Evolutionary conservation across 2,797 vertebrate genomes (phyloP), one percentile per base, ranked within the genome.

Genomic region (Poecilia picta): DNA sequence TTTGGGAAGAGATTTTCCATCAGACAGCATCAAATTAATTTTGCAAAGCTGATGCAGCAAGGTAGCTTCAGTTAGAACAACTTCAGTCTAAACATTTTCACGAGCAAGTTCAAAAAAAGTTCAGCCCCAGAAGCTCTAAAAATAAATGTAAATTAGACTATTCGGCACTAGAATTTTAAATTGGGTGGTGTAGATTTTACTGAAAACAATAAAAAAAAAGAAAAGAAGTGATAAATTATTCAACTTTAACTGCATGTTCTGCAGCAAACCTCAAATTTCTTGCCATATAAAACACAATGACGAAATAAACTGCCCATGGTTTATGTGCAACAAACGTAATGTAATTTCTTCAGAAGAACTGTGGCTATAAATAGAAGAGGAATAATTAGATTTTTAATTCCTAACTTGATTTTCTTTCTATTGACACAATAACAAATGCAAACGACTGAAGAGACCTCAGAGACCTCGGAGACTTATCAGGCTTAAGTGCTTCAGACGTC

Each of bases 101-200:
- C 49, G 31, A 64, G 81, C 25, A 70, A 81, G 77, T 82, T 79
- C 53, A 83, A 36, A 57, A 73, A 73, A 0, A 71, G 72, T 72
- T 72, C 43, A 72, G 43, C 43, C 68, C 68, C 68, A 46, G 6
- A 45, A 45, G n/a, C 25, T 46, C 43, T 28, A 72, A 72, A 18
- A 72, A 46, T 45, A 46, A 46, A 45, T 72, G 68, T 28, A 72
- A 72, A 72, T 45, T 16, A 45, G n/a, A 72, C 25, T 8, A n/a
- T 46, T 72, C 5, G 1, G n/a, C 68, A 45, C 15, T 28, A 28
- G 25, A 16, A 45, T 46, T 16, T 72, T 45, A 46, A 72, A 46
- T 72, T 45, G 25, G 43, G 46, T 72, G n/a, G 13, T 43, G 39
- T 43, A n/a, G 39, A 70, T 45, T 46, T 72, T 31, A 72, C 43